Conservation (phyloP, 2,888 invertebrate genomes). For the Nomada flava region DNA sequence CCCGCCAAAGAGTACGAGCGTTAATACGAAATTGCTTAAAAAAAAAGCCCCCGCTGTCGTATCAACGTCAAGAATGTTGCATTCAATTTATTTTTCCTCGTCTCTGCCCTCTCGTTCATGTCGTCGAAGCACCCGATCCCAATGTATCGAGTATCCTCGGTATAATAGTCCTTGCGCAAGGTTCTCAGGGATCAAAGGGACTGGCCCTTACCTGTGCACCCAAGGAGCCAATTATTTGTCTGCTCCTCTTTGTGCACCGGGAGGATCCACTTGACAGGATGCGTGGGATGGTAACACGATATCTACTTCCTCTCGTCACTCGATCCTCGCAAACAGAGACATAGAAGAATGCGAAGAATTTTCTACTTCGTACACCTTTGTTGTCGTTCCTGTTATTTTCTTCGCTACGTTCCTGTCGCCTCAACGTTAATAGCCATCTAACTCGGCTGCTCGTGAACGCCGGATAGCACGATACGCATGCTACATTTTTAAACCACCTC, state of each 20-base stretch:
- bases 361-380: constrained; percentile 31
- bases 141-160: constrained; percentile 81
- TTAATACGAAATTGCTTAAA: neutral
- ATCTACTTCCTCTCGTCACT: constrained; percentile 82
- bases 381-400: neutral
- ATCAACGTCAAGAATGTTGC: constrained; percentile 36
- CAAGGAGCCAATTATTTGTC: constrained; percentile 83
- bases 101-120: constrained; percentile 36
- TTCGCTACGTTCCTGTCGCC: neutral
- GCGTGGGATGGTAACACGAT: constrained; percentile 83
- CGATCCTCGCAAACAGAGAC: constrained; percentile 70
- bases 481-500: neutral
- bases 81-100: constrained; percentile 45
- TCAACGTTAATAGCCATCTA: neutral
- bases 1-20: no score
- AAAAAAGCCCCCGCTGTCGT: neutral
- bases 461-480: neutral
- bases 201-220: constrained; percentile 79
- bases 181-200: constrained; percentile 79
- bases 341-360: constrained; percentile 33
- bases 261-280: constrained; percentile 83
- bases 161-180: constrained; percentile 77
- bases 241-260: constrained; percentile 78
- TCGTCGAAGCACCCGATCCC: constrained; percentile 66
- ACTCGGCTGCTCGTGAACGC: neutral